phyloP scores from a whole-genome alignment of 1,140 invertebrate genomes.

The Tetragnatha versicolor region DNA sequence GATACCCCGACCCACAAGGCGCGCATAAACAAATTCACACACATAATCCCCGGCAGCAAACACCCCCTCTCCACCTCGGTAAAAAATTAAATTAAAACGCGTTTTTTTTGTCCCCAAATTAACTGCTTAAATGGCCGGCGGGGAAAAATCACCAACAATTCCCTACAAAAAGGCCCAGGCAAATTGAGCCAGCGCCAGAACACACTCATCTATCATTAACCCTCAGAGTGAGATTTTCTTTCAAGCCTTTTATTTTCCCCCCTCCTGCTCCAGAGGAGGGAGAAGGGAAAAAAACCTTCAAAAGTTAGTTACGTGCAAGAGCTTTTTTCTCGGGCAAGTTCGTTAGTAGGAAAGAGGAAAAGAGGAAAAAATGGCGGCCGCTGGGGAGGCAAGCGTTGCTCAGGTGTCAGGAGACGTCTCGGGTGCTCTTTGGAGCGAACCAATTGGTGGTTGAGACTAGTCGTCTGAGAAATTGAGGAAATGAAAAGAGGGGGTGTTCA shows the following conservation, averaged over 20 bases:
- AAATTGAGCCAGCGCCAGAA: constrained; percentile 40
- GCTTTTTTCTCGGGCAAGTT: constrained; percentile 17
- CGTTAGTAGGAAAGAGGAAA: constrained; percentile 45
- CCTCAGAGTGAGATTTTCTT: constrained; percentile 13
- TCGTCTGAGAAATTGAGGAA: constrained; percentile 27
- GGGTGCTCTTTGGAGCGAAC: too few species aligned
- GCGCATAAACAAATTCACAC: too few species aligned
- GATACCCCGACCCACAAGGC: too few species aligned
- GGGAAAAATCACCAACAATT: constrained; percentile 16
- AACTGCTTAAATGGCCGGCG: constrained; percentile 20
- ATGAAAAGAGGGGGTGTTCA: constrained; percentile 24
- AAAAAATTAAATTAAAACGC: constrained; percentile 10
- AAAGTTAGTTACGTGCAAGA: constrained; percentile 35
- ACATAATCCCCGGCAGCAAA: too few species aligned
- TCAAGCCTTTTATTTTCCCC: constrained; percentile 12
- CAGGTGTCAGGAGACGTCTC: constrained; percentile 27
- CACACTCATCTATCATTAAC: constrained; percentile 47
- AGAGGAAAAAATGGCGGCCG: background rate
- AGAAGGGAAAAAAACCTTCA: constrained; percentile 2
- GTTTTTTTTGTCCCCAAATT: constrained; percentile 26
- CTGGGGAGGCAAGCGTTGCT: constrained; percentile 20
- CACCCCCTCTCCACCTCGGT: too few species aligned
- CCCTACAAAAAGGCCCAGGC: constrained; percentile 12
- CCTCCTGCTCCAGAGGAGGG: background rate
- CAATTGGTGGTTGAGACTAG: too few species aligned